Conservation (phyloP, 2,888 invertebrate species). For the Pristionchus mayeri region DNA sequence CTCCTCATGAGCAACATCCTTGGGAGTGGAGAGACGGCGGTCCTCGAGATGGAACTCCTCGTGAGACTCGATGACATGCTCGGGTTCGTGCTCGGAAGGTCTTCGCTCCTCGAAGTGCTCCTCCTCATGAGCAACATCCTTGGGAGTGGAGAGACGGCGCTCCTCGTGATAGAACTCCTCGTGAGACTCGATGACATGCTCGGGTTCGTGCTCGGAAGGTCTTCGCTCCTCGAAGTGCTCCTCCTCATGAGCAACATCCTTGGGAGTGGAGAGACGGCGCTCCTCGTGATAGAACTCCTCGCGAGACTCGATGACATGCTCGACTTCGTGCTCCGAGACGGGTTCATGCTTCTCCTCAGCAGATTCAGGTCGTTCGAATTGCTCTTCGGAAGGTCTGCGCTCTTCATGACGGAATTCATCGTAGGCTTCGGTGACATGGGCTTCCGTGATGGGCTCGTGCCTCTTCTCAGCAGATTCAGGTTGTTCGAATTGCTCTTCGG, state of each 20-base stretch:
- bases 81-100: neutral
- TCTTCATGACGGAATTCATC: slow-evolving; percentile 46
- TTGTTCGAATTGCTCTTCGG: neutral
- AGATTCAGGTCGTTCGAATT: too few species aligned
- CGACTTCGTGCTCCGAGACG: slow-evolving; percentile 7
- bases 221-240: neutral
- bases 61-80: slow-evolving; percentile 52
- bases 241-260: slow-evolving; percentile 25
- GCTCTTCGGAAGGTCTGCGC: slow-evolving; percentile 33
- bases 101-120: too few species aligned
- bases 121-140: too few species aligned
- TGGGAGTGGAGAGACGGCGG: slow-evolving; percentile 37
- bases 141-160: too few species aligned
- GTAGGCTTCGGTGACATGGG: slow-evolving; percentile 48
- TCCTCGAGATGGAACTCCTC: slow-evolving; percentile 13
- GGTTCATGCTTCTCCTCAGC: too few species aligned
- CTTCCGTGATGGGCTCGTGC: slow-evolving; percentile 42
- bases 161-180: slow-evolving; percentile 28
- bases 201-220: neutral
- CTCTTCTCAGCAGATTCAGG: slow-evolving; percentile 30
- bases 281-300: slow-evolving; percentile 30
- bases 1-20: too few species aligned
- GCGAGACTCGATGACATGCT: neutral
- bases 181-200: neutral
- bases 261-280: neutral